Conservation (phyloP, 2,888 invertebrate genomes). For the Phrixothrix hirtus region DNA sequence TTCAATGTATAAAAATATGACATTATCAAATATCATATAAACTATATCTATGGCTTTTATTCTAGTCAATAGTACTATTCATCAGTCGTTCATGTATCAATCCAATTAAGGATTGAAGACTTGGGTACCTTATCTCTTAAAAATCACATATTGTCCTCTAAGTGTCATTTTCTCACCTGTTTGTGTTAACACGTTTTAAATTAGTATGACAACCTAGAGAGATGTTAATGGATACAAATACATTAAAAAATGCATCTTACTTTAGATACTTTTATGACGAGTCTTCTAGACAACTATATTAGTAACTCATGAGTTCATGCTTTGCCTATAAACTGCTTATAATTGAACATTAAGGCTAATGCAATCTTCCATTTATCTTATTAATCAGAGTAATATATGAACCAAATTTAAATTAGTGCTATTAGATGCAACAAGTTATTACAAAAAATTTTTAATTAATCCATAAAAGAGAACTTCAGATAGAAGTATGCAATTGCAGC, state of each 20-base stretch:
- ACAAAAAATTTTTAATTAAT: neutral
- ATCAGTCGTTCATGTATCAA: conserved; percentile 30
- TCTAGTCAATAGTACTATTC: too few relatives aligned
- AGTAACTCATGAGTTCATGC: conserved; percentile 8
- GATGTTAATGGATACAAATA: conserved; percentile 17
- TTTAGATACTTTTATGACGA: conserved; percentile 2
- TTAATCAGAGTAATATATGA: conserved; percentile 19
- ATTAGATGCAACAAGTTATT: neutral
- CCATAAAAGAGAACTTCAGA: conserved; percentile 1
- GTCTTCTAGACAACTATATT: conserved; percentile 5
- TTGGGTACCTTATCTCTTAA: conserved; percentile 22
- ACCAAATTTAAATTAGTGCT: conserved; percentile 3
- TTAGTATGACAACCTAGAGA: conserved; percentile 26
- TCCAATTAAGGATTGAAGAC: conserved; percentile 32
- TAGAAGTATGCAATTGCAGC: neutral
- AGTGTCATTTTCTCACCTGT: conserved; percentile 30
- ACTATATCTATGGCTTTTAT: too few relatives aligned
- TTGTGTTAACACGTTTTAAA: conserved; percentile 33
- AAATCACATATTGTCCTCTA: conserved; percentile 23
- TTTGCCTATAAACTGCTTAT: conserved; percentile 11
- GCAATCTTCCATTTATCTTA: conserved; percentile 17
- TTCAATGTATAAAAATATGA: too few relatives aligned
- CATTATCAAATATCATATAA: too few relatives aligned
- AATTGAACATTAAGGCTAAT: conserved; percentile 12
- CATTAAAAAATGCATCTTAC: conserved; percentile 3